Conservation (phyloP, 2,113 vertebrate species). For the Saimiri boliviensis region DNA sequence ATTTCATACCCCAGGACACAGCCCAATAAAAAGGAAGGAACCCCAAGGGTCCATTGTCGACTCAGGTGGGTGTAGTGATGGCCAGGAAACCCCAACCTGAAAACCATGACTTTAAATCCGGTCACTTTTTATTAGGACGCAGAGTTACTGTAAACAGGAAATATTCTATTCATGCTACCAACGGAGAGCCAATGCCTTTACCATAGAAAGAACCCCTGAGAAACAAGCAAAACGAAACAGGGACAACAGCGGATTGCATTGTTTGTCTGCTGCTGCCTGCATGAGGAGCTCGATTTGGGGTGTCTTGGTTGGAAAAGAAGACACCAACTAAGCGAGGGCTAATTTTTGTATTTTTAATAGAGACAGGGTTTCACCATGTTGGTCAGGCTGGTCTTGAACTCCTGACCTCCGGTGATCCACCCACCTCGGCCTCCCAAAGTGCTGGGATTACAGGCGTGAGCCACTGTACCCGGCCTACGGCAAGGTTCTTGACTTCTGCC, state of each 20-base stretch:
- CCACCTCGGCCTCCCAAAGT: no score
- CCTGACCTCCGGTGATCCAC: no score
- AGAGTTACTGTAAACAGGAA: neutral
- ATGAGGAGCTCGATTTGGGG: neutral
- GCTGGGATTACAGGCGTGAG: no score
- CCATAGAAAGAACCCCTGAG: neutral
- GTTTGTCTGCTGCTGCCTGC: neutral
- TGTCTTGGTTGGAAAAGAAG: neutral
- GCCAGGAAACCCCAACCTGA: neutral
- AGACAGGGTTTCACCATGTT: no score
- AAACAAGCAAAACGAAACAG: neutral
- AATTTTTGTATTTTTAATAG: no score
- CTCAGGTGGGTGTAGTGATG: no score
- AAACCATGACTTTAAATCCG: neutral
- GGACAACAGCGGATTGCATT: neutral
- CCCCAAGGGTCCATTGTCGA: accelerated
- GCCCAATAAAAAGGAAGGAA: no score
- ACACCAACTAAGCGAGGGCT: neutral
- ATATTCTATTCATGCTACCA: neutral
- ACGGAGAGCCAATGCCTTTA: neutral
- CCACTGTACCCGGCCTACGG: no score
- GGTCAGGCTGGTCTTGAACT: no score
- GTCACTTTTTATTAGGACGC: neutral
- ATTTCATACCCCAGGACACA: no score
- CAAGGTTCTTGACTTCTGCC: neutral